Evolutionary conservation across 2,888 invertebrate genomes (phyloP).

Genomic region (Hartigia nigra): DNA sequence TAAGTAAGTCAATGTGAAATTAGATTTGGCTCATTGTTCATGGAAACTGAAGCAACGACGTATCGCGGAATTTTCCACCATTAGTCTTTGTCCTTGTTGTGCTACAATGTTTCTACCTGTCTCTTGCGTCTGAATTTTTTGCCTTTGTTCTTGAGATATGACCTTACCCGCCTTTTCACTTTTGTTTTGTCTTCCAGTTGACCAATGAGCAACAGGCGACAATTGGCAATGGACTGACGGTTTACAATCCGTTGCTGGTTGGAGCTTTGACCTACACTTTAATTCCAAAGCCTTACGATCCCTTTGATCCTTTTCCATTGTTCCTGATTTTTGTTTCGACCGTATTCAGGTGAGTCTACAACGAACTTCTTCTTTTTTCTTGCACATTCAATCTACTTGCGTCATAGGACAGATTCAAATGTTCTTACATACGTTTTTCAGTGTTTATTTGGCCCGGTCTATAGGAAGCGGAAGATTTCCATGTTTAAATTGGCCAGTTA

Average conservation of each 20-base stretch:
- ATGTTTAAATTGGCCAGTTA: constrained; percentile 61
- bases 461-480: constrained; percentile 53
- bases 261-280: constrained; percentile 51
- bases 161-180: too few species aligned
- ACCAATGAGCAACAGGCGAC: constrained; percentile 39
- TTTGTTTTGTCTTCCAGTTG: constrained; percentile 11
- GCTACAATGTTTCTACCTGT: constrained; percentile 3
- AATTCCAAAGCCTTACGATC: constrained; percentile 47
- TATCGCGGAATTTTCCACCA: constrained; percentile 38
- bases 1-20: constrained; percentile 31
- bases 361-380: too few species aligned
- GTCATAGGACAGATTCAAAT: too few species aligned
- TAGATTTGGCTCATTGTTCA: not conserved
- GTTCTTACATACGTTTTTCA: constrained; percentile 27
- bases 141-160: not conserved
- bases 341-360: constrained; percentile 48
- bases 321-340: constrained; percentile 45
- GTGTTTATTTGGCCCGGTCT: constrained; percentile 56
- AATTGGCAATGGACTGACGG: constrained; percentile 55
- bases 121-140: not conserved
- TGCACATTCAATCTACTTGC: too few species aligned
- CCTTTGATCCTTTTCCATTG: constrained; percentile 49
- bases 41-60: constrained; percentile 23
- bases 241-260: constrained; percentile 57
- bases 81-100: not conserved